A percentile compares a stretch with the other conserved stretches of the same genome.
These are phyloP conservation scores for Sarcophilus harrisii DNA, from an alignment of 2,797 vertebrate species.

Conservation along the genomic window DNA sequence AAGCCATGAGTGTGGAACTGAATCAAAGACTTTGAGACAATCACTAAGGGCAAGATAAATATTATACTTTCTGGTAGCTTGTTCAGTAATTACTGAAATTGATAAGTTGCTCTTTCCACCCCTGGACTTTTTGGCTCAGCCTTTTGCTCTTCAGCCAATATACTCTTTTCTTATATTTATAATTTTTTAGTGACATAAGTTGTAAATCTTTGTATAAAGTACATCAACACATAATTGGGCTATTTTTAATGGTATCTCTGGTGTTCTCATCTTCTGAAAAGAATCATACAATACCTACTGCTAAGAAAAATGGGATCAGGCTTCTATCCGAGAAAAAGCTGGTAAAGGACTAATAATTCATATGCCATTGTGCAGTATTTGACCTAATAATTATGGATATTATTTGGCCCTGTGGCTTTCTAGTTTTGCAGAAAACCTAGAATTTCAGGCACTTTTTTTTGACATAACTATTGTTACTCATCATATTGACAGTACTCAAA, in stretches of 20 bases:
- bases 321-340: not conserved
- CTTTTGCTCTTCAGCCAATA: not conserved
- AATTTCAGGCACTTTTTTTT: not conserved
- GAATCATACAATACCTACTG: not conserved
- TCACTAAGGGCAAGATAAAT: not conserved
- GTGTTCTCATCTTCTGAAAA: not conserved
- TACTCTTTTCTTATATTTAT: not conserved
- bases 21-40: not conserved
- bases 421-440: not conserved
- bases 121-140: not conserved
- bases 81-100: not conserved
- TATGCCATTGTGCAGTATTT: not conserved
- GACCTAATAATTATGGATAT: conserved; percentile 6
- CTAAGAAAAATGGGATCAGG: not conserved
- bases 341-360: not conserved
- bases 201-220: not conserved
- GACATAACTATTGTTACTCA: not conserved
- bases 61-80: not conserved
- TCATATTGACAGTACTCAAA: not conserved
- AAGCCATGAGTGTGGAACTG: not conserved
- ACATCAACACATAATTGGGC: not conserved
- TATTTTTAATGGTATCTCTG: not conserved
- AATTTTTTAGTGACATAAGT: not conserved
- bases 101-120: not conserved
- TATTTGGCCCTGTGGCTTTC: not conserved